Evolutionary conservation across 2,113 vertebrate genomes (phyloP), one percentile per base, ranked within the genome.

Genomic region (Sturnira hondurensis): DNA sequence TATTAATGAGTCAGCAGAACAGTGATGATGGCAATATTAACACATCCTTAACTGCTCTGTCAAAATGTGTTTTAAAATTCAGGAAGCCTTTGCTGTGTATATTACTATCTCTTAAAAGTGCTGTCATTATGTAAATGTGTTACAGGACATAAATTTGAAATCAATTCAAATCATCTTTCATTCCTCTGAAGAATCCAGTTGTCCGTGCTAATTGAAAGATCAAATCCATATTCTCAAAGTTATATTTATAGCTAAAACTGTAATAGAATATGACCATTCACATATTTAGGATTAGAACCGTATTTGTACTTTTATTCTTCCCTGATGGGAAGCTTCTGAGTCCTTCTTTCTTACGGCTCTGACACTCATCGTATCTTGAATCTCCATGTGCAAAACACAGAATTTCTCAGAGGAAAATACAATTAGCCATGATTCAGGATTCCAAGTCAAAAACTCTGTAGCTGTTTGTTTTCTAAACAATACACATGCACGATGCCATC

Each of bases 191-290:
- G 47, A 95, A 88, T 38, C 68, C 33, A 7, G 77, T 26, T 93
- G 58, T 65, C 24, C 33, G 78, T 5, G 65, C 43, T 93, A 96
- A 93, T 70, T 90, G 38, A 92, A 82, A 74, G 36, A 80, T 77
- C 2, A 95, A 94, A 94, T 93, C 12, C 31, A 80, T 93, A 92
- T 41, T 71, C 81, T 95, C 84, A 38, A 3, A 38, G 38, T 1
- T 90, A 91, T 85, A 94, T 97, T 94, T 96, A 86, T 63, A 56
- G 65, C 36, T 83, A 91, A 92, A 96, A 71, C 76, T 94, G 56
- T 50, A 93, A 24, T 71, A 70, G 63, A 56, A 93, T 94, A 85
- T 83, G 76, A 22, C 45, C 80, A 50, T 15, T 71, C 17, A 33
- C 9, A 17, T 9, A 6, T 41, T 67, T 58, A 47, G 13, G n/a